phyloP scores from a whole-genome alignment of 2,888 invertebrate species.

The Lacanobia wlatinum region DNA sequence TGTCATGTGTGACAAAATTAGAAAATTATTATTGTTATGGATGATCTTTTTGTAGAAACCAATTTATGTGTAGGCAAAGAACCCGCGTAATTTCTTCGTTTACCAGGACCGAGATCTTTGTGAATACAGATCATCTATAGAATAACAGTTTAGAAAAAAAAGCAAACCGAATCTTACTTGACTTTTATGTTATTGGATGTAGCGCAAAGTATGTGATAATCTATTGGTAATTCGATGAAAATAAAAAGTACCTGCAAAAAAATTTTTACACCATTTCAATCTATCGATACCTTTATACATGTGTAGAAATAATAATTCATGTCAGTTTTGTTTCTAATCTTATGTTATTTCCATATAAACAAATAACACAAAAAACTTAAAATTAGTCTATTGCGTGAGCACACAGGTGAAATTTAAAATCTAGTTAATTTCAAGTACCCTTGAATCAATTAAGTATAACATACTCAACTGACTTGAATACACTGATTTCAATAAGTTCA shows the following conservation, averaged over 20 bases:
- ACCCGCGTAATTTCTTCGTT: conserved; percentile 4
- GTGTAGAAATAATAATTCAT: conserved; percentile 39
- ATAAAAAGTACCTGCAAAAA: background rate
- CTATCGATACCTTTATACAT: conserved; percentile 3
- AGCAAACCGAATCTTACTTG: background rate
- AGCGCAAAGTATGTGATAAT: background rate
- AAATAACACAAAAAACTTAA: conserved; percentile 50
- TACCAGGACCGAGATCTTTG: conserved; percentile 1
- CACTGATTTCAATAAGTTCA: conserved; percentile 52
- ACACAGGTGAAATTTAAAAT: conserved; percentile 52
- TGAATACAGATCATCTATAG: background rate
- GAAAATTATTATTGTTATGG: conserved; percentile 1
- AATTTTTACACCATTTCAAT: conserved; percentile 1
- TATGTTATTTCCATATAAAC: conserved; percentile 43
- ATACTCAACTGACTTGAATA: conserved; percentile 7
- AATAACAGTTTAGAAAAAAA: background rate
- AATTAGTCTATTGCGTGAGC: conserved; percentile 53
- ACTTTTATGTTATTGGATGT: conserved; percentile 2
- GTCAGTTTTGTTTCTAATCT: conserved; percentile 33
- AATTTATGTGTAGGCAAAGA: background rate
- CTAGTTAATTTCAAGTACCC: conserved; percentile 14
- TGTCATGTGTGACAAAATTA: conserved; percentile 32
- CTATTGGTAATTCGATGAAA: conserved; percentile 9
- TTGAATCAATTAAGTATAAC: conserved; percentile 5
- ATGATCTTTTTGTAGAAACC: background rate